phyloP scores from a whole-genome alignment of 2,888 invertebrate species.

The Bombyx huttoni region DNA sequence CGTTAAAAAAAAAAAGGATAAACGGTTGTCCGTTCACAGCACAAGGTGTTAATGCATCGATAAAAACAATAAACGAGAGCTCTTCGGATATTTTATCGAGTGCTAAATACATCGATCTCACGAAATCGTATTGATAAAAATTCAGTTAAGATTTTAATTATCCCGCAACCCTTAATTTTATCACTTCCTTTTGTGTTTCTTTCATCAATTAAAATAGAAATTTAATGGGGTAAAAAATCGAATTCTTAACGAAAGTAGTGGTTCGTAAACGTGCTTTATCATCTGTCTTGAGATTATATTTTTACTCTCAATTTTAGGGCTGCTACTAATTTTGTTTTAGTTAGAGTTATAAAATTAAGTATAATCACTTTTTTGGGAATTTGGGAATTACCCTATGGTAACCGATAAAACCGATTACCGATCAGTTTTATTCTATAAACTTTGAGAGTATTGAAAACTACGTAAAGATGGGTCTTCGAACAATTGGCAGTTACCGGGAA shows the following conservation, averaged over 20 bases:
- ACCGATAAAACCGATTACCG: no score
- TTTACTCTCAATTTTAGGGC: no score
- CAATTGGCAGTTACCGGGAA: no score
- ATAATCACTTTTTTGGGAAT: no score
- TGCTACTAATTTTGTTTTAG: no score
- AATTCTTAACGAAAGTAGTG: neutral
- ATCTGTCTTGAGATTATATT: no score
- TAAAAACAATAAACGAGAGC: constrained; percentile 19
- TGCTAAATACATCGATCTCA: constrained; percentile 9
- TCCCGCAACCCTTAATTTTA: neutral
- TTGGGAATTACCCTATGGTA: no score
- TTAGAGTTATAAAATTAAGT: no score
- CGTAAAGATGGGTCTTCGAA: no score
- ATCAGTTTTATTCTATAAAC: no score
- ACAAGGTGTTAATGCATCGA: constrained; percentile 24
- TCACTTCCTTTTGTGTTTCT: neutral
- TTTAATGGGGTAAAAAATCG: neutral
- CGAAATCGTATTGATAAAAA: neutral
- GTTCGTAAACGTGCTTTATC: neutral
- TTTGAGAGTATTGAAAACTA: no score
- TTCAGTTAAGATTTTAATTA: neutral
- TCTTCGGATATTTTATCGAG: constrained; percentile 13
- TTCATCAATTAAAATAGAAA: neutral
- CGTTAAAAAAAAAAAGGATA: neutral
- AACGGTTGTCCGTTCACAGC: constrained; percentile 12